These are phyloP conservation scores for Oreochromis spilurus DNA, from an alignment of 2,113 vertebrate species.

Conservation along the genomic window DNA sequence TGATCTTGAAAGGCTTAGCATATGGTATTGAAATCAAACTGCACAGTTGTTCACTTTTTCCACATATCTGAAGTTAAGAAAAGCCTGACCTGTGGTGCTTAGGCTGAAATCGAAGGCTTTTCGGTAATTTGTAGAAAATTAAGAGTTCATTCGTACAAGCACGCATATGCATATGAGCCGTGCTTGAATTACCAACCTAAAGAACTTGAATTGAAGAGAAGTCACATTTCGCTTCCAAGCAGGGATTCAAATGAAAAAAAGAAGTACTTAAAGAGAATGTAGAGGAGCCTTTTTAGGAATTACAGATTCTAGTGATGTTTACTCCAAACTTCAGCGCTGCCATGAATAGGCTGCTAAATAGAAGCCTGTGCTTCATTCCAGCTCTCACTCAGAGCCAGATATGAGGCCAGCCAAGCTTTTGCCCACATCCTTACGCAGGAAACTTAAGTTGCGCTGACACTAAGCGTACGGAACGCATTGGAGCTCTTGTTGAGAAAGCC, in stretches of 20 bases:
- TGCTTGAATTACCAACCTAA: background rate
- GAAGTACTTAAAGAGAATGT: background rate
- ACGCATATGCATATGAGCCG: too few relatives aligned
- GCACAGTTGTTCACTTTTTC: conserved; percentile 18
- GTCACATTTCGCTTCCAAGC: background rate
- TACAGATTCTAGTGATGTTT: conserved; percentile 52
- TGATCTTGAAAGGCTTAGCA: conserved; percentile 32
- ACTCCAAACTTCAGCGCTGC: conserved; percentile 36
- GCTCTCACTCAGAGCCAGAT: conserved; percentile 45
- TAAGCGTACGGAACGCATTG: conserved; percentile 46
- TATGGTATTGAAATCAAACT: conserved; percentile 37
- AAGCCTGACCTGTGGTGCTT: background rate
- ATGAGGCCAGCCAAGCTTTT: conserved; percentile 48
- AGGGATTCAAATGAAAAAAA: background rate
- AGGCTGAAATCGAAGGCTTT: background rate
- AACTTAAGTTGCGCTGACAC: conserved; percentile 59
- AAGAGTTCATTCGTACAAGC: background rate
- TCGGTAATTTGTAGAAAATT: background rate
- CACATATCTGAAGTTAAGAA: background rate
- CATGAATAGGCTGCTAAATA: conserved; percentile 60
- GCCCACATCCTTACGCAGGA: conserved; percentile 68
- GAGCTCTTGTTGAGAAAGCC: conserved; percentile 48
- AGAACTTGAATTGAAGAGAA: background rate
- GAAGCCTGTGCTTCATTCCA: conserved; percentile 48
- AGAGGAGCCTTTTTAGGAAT: conserved; percentile 21